Conservation (phyloP, 1,140 invertebrate genomes). For the Ruditapes philippinarum region DNA sequence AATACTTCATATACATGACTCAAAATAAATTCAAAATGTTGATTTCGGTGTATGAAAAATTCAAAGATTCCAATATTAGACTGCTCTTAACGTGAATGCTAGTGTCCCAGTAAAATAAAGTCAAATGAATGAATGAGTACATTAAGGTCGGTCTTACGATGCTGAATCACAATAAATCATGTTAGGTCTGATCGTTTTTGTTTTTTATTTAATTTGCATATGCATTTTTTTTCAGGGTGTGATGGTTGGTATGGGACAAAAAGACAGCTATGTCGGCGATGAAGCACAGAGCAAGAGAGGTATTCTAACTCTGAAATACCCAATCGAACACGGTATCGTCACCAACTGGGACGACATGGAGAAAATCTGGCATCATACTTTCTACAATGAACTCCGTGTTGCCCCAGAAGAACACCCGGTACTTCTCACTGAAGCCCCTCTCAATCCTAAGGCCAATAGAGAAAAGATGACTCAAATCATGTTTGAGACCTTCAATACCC, state of each 20-base stretch:
- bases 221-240: constrained; percentile 89
- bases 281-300: constrained; percentile 98
- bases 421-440: constrained; percentile 81
- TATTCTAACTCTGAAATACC: constrained; percentile 92
- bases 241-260: constrained; percentile 99
- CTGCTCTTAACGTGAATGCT: no score
- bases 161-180: no score
- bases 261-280: constrained; percentile 98
- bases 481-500: constrained; percentile 92
- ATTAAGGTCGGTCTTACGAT: no score
- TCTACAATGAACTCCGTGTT: constrained; percentile 94
- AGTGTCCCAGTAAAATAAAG: no score
- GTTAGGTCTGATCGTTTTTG: no score
- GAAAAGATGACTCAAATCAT: constrained; percentile 94
- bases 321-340: constrained; percentile 97
- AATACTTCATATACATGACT: no score
- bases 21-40: no score
- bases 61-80: no score
- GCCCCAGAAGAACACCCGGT: constrained; percentile 84
- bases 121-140: no score
- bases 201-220: no score
- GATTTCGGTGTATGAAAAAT: no score
- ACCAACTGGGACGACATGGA: constrained; percentile 97
- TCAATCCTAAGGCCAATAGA: constrained; percentile 84
- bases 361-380: constrained; percentile 91